Conservation (phyloP, 2,113 vertebrate species). For the Hassar affinis region DNA sequence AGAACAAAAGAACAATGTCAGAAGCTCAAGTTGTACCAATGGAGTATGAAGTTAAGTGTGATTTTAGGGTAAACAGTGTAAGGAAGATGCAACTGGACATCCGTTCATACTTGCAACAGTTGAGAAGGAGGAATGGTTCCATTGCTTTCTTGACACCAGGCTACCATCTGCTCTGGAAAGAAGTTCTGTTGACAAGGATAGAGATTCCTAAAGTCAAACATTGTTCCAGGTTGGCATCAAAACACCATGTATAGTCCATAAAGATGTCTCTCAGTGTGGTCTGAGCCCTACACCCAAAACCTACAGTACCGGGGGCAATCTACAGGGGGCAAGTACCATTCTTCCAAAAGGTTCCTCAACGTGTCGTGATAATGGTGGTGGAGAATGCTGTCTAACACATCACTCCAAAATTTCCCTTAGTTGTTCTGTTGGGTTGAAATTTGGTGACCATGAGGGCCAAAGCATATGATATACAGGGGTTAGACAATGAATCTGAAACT, state of each 20-base stretch:
- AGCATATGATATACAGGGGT: too few species aligned
- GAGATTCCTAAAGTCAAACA: not conserved
- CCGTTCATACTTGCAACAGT: constrained; percentile 83
- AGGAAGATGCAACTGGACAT: not conserved
- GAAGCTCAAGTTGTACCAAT: not conserved
- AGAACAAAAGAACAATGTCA: constrained; percentile 8
- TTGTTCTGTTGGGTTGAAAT: not conserved
- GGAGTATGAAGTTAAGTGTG: not conserved
- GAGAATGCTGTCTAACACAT: too few species aligned
- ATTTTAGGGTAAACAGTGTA: not conserved
- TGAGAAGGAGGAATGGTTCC: constrained; percentile 88
- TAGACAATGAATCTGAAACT: too few species aligned
- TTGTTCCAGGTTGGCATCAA: too few species aligned
- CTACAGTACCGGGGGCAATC: not conserved
- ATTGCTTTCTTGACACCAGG: constrained; percentile 93
- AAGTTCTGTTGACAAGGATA: constrained; percentile 78
- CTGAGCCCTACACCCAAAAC: too few species aligned
- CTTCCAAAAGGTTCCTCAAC: not conserved
- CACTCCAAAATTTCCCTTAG: not conserved
- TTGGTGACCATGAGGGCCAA: not conserved
- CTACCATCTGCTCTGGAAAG: constrained; percentile 97
- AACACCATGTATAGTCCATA: not conserved
- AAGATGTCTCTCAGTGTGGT: not conserved
- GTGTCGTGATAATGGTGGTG: not conserved
- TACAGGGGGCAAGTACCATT: not conserved